A percentile compares a stretch with the other conserved stretches of the same genome.
These are phyloP conservation scores for Loripinus fragilis DNA, from an alignment of 2,888 invertebrate genomes.

Conservation along the genomic window DNA sequence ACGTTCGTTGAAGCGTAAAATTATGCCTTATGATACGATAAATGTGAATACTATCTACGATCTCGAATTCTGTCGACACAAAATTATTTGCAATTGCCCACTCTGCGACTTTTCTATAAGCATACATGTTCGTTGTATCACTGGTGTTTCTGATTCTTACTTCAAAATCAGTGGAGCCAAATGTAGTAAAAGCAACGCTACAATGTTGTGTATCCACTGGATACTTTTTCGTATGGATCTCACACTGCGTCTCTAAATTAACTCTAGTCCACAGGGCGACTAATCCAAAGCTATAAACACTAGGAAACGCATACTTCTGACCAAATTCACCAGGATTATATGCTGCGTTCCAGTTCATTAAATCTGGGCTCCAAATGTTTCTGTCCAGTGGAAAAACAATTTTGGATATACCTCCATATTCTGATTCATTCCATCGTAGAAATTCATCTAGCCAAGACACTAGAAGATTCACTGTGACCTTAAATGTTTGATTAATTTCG, in stretches of 20 bases:
- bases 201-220: slow-evolving; percentile 46
- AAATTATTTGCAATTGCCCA: slow-evolving; percentile 36
- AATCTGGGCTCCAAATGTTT: slow-evolving; percentile 43
- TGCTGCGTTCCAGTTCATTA: slow-evolving; percentile 32
- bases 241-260: slow-evolving; percentile 38
- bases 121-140: not conserved
- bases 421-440: slow-evolving; percentile 29
- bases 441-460: slow-evolving; percentile 41
- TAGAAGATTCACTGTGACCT: slow-evolving; percentile 24
- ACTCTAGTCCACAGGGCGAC: slow-evolving; percentile 34
- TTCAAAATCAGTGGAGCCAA: slow-evolving; percentile 20
- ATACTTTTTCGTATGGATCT: slow-evolving; percentile 41
- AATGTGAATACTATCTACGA: not conserved
- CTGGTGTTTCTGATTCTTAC: slow-evolving; percentile 5
- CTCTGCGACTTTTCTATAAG: slow-evolving; percentile 26
- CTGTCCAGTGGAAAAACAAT: slow-evolving; percentile 28
- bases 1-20: slow-evolving; percentile 28
- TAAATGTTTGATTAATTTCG: slow-evolving; percentile 40
- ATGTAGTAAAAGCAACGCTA: slow-evolving; percentile 25
- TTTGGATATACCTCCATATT: slow-evolving; percentile 22
- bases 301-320: slow-evolving; percentile 20
- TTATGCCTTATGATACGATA: slow-evolving; percentile 16
- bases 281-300: slow-evolving; percentile 19
- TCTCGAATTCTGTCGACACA: slow-evolving; percentile 10
- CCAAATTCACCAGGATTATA: slow-evolving; percentile 37